Base-by-base conservation (phyloP, 2,888 invertebrate species). In the Drosophila paramelanica region DNA sequence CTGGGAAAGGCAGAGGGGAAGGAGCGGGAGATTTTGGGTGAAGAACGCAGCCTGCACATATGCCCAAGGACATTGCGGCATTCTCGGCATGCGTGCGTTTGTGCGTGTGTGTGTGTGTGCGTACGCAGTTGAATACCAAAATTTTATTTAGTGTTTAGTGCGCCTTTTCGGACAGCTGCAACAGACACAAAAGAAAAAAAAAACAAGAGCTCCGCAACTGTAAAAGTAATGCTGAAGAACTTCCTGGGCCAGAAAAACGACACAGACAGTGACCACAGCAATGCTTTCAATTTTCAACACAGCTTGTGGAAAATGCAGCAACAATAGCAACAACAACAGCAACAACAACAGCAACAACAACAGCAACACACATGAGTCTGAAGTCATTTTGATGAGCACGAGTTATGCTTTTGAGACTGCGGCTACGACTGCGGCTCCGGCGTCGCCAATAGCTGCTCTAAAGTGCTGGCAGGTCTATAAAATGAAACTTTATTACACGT, bases 91-190 rank as follows among this genome's bases (percentile, higher is more conserved):
- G 53, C 56, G 38, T 42, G 42, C 14, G 41, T 3, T 31, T 23
- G 45, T 13, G 13, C 39, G 52, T 46, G 50, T 55, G 46, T 57
- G 45, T 52, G 47, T 71, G 52, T 71, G 62, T 72, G 87, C 74
- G 73, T 73, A 71, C 79, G 77, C 84, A 88, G 88, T 83, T 79
- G 87, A 81, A 72, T 84, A 89, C 84, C 75, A 69, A 87, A 85
- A 85, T 85, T 85, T 89, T 85, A 89, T 85, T 85, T 85, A 89
- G 87, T 85, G 88, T 89, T 88, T 85, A 88, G 85, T 79, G 77
- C 73, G 77, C 75, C 89, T 77, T 73, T 80, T 78, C 75, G 86
- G 84, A 86, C 88, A 84, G 83, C 65, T 74, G 76, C 80, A 81
- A 72, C 65, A 66, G 47, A 55, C 60, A 41, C 53, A 59, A 59